phyloP scores from a whole-genome alignment of 2,797 vertebrate species.

The Sparus aurata region DNA sequence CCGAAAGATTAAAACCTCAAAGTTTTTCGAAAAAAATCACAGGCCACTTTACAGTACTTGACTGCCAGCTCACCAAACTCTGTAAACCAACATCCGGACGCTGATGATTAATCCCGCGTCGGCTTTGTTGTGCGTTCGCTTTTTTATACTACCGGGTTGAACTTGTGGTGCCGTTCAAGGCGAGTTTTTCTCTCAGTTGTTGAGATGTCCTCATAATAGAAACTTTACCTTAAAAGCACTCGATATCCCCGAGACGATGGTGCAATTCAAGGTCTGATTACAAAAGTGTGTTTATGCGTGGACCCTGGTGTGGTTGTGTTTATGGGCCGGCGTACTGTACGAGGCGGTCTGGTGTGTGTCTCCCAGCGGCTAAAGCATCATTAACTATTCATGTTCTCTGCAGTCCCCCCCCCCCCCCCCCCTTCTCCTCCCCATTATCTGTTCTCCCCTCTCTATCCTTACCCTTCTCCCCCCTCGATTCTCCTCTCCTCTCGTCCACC shows the following conservation, averaged over 20 bases:
- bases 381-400: slow-evolving; percentile 73
- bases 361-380: slow-evolving; percentile 47
- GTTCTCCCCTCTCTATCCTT: neutral
- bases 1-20: slow-evolving; percentile 70
- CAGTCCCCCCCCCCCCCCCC: slow-evolving; percentile 33
- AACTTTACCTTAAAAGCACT: slow-evolving; percentile 34
- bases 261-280: slow-evolving; percentile 23
- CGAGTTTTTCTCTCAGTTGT: slow-evolving; percentile 30
- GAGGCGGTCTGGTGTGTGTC: slow-evolving; percentile 58
- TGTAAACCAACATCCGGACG: slow-evolving; percentile 30
- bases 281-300: slow-evolving; percentile 3
- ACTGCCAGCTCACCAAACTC: slow-evolving; percentile 49
- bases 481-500: slow-evolving; percentile 15
- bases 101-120: slow-evolving; percentile 40
- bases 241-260: slow-evolving; percentile 24
- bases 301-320: slow-evolving; percentile 53
- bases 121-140: slow-evolving; percentile 44
- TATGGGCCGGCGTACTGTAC: slow-evolving; percentile 56
- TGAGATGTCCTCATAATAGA: slow-evolving; percentile 53
- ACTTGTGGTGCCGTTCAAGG: slow-evolving; percentile 17
- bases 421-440: slow-evolving; percentile 42
- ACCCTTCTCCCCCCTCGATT: slow-evolving; percentile 9
- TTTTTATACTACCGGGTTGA: slow-evolving; percentile 45
- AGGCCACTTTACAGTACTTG: slow-evolving; percentile 47
- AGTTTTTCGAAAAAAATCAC: slow-evolving; percentile 61